Evolutionary conservation across 2,113 vertebrate genomes (phyloP).

Genomic region (Sylvietta virens): DNA sequence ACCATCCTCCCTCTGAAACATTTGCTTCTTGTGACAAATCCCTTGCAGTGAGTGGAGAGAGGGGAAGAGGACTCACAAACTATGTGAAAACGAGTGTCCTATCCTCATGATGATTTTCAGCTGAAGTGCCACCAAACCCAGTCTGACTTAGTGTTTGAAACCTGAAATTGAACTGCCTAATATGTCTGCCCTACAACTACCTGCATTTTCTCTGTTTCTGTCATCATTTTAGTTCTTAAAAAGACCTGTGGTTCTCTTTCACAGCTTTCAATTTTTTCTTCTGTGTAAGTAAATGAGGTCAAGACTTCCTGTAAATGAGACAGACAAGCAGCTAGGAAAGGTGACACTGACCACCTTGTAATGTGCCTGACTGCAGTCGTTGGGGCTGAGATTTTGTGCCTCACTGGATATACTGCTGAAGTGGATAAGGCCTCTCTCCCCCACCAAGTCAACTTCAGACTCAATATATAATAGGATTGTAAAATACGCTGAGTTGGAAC

Average conservation of each 20-base stretch:
- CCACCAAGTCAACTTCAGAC: rapidly evolving
- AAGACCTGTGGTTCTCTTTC: not conserved
- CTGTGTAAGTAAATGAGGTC: not conserved
- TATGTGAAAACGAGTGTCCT: not conserved
- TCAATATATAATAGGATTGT: not conserved
- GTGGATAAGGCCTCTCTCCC: not conserved
- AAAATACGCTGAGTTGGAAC: not conserved
- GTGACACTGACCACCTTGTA: not conserved
- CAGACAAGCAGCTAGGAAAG: not conserved
- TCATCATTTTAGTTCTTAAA: not conserved
- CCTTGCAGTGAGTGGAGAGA: not conserved
- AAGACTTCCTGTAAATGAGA: not conserved
- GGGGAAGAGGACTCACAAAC: not conserved
- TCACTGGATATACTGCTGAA: not conserved
- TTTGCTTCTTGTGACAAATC: not conserved
- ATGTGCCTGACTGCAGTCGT: not conserved
- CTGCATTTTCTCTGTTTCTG: not conserved
- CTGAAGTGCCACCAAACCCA: not conserved
- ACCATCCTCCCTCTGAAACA: not conserved
- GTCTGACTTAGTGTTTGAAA: not conserved
- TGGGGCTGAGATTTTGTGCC: not conserved
- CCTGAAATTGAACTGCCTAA: not conserved
- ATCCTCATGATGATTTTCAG: not conserved
- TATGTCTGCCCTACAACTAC: not conserved
- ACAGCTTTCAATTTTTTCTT: not conserved